These are phyloP conservation scores for Dynastes tityus DNA, from an alignment of 2,888 invertebrate genomes.

Conservation along the genomic window DNA sequence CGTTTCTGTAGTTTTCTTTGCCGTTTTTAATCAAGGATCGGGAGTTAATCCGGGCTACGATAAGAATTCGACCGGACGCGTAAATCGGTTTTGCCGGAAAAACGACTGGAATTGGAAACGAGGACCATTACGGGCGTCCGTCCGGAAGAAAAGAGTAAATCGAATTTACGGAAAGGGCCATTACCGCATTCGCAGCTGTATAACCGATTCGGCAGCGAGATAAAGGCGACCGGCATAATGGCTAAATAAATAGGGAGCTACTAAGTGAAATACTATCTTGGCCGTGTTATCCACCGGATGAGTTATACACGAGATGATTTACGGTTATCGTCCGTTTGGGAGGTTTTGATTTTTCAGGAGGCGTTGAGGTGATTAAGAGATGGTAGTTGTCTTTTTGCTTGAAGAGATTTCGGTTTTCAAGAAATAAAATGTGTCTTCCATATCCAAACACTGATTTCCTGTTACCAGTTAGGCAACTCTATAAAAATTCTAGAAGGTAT, in stretches of 20 bases:
- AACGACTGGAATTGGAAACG: constrained; percentile 68
- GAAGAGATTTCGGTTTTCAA: too few relatives aligned
- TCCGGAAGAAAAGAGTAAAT: constrained; percentile 65
- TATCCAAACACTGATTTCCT: too few relatives aligned
- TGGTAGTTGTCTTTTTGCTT: too few relatives aligned
- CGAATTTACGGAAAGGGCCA: constrained; percentile 62
- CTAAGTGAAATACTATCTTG: constrained; percentile 47
- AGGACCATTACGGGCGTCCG: constrained; percentile 64
- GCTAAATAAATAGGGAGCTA: constrained; percentile 48
- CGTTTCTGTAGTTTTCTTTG: background rate
- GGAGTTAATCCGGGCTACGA: constrained; percentile 35
- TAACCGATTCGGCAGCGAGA: constrained; percentile 40
- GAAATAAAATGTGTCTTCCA: too few relatives aligned
- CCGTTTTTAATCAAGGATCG: constrained; percentile 36
- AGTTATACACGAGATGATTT: background rate
- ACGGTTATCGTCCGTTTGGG: too few relatives aligned
- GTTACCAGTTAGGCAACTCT: too few relatives aligned
- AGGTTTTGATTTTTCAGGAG: too few relatives aligned
- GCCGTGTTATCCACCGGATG: constrained; percentile 3
- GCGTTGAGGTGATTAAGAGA: too few relatives aligned
- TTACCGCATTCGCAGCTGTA: constrained; percentile 51
- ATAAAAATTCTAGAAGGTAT: too few relatives aligned
- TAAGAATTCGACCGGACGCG: constrained; percentile 60
- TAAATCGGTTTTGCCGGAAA: constrained; percentile 67
- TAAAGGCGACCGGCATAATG: constrained; percentile 45